These are phyloP conservation scores for Phyllotreta striolata DNA, from an alignment of 2,888 invertebrate species.

Conservation along the genomic window DNA sequence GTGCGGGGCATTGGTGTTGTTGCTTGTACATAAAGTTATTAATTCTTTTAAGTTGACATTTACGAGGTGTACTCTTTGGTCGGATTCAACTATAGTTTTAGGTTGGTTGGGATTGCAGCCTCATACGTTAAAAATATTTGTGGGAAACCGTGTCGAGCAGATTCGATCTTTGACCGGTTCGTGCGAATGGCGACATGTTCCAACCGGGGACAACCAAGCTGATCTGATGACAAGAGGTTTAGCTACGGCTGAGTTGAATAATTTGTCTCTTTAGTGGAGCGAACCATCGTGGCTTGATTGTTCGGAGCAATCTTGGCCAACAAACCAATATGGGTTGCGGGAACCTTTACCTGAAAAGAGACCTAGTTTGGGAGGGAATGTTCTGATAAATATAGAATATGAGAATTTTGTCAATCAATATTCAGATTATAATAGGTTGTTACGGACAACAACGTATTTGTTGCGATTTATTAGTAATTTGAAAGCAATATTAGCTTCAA, in stretches of 20 bases:
- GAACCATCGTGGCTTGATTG: constrained; percentile 34
- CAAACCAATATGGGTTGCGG: too few relatives aligned
- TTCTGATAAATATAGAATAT: too few relatives aligned
- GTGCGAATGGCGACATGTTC: constrained; percentile 37
- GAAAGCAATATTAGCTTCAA: background rate
- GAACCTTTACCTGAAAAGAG: too few relatives aligned
- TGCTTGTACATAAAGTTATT: constrained; percentile 34
- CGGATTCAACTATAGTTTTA: constrained; percentile 40
- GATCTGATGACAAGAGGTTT: constrained; percentile 29
- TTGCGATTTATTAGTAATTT: too few relatives aligned
- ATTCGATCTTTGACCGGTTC: constrained; percentile 36
- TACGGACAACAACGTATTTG: too few relatives aligned
- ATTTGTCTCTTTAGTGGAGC: constrained; percentile 35
- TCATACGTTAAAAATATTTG: constrained; percentile 39
- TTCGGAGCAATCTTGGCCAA: too few relatives aligned
- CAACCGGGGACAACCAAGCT: constrained; percentile 32
- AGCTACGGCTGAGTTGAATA: constrained; percentile 24
- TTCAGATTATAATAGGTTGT: too few relatives aligned
- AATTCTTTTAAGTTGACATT: constrained; percentile 28
- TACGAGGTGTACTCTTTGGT: constrained; percentile 30
- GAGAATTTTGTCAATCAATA: too few relatives aligned
- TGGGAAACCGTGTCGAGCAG: constrained; percentile 38
- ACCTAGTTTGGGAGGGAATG: too few relatives aligned
- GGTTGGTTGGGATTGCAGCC: constrained; percentile 39
- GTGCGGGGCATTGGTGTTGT: constrained; percentile 34